Base-by-base conservation (phyloP, 2,888 invertebrate species). In the Parnassius apollo region DNA sequence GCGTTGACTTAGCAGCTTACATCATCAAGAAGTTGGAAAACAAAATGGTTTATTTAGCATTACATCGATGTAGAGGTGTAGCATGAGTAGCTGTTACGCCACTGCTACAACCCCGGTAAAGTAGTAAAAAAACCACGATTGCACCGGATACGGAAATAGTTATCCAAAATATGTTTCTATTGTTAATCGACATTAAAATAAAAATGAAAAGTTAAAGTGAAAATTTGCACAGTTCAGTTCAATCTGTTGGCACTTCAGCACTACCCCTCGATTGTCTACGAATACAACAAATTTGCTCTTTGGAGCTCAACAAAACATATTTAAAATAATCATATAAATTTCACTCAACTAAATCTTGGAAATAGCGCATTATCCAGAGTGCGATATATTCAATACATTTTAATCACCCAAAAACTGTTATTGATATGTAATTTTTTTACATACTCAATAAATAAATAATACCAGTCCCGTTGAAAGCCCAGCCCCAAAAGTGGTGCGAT, bases 221-320 rank as follows among this genome's bases (percentile, higher is more conserved):
- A 85, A 87, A 85, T 84, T 85, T 83, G 88, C 89, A 84, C 86
- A 85, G 85, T 85, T 81, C 77, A 84, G 83, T 81, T 75, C 77
- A 83, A 75, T 82, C 75, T 71, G 73, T 76, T 76, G 75, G 76
- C 75, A 62, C 62, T 71, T 70, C 77, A 77, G 72, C 77, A 81
- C 85, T 84, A 86, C 85, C 84, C 80, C 76, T 75, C 72, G 67
- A 71, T 70, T 72, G 69, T 73, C 75, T 70, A 78, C 75, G 74
- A 80, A 83, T 80, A 80, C 76, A 84, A 82, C 81, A 83, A 82
- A 62, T 68, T 18, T 18, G 18, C 18, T 18, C 18, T 18, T 18
- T 18, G 18, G 18, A 18, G 18, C 18, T 18, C 18, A 18, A 18
- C 18, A 1, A 18, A 18, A 18, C 18, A 18, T 73, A 70, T 71